phyloP scores from a whole-genome alignment of 1,140 invertebrate species.

The Drosophila bipectinata region DNA sequence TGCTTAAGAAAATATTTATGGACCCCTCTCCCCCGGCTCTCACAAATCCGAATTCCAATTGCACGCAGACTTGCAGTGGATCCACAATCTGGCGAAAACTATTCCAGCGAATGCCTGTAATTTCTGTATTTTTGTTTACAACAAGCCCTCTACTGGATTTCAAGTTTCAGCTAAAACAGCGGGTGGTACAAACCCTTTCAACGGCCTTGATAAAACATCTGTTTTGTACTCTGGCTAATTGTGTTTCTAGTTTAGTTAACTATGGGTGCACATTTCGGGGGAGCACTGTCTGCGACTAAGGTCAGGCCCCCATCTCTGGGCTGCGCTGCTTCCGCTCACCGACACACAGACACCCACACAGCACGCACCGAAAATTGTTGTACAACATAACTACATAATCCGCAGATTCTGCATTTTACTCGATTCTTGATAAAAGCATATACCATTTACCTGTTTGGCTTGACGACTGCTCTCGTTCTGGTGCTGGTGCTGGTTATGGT shows the following conservation, averaged over 20 bases:
- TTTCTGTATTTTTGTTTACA: background rate
- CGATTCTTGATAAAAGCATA: conserved; percentile 15
- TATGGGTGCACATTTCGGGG: background rate
- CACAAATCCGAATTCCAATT: conserved; percentile 59
- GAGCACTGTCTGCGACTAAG: conserved; percentile 28
- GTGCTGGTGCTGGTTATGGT: background rate
- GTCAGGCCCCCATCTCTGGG: conserved; percentile 48
- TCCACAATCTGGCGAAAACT: too few species aligned
- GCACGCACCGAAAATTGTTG: conserved; percentile 49
- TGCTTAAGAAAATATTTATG: conserved; percentile 77
- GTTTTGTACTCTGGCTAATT: background rate
- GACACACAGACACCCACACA: conserved; percentile 26
- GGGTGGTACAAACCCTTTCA: conserved; percentile 1
- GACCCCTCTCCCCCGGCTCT: conserved; percentile 28
- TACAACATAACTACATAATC: conserved; percentile 18
- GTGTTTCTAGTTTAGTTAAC: background rate
- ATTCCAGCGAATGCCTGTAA: background rate
- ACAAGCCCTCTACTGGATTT: conserved; percentile 1
- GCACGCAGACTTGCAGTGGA: conserved; percentile 33
- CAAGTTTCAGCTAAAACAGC: conserved; percentile 9
- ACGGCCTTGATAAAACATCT: conserved; percentile 1
- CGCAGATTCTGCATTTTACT: conserved; percentile 27
- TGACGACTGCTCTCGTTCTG: conserved; percentile 17
- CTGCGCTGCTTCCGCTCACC: conserved; percentile 33
- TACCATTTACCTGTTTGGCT: conserved; percentile 55